These are phyloP conservation scores for Sarcophilus harrisii DNA, from an alignment of 2,797 vertebrate genomes.

Conservation along the genomic window DNA sequence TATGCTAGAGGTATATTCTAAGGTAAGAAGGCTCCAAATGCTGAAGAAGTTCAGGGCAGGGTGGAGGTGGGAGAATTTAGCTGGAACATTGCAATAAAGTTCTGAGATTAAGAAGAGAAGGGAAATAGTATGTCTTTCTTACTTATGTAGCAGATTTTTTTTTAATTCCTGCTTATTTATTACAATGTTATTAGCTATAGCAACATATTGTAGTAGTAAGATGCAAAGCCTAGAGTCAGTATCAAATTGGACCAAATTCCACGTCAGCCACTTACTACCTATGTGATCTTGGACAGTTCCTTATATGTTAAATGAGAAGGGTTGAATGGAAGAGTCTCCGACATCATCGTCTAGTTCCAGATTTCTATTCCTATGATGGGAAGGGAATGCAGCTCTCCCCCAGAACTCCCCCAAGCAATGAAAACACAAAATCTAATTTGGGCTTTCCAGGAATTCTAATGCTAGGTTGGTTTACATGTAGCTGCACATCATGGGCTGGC, in stretches of 20 bases:
- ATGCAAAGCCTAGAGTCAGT: not conserved
- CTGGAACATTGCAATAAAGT: not conserved
- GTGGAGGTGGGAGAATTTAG: not conserved
- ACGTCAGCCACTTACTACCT: not conserved
- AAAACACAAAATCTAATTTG: not conserved
- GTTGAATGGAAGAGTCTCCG: not conserved
- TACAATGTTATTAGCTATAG: not conserved
- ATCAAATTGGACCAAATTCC: not conserved
- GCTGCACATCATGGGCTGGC: not conserved
- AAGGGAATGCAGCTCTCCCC: not conserved
- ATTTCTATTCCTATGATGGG: not conserved
- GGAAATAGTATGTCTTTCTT: accelerated
- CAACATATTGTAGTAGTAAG: not conserved
- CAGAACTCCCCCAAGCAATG: not conserved
- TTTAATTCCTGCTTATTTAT: not conserved
- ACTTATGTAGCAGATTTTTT: not conserved
- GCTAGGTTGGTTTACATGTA: not conserved
- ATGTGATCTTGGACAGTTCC: not conserved
- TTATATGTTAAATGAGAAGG: not conserved
- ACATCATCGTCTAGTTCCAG: not conserved
- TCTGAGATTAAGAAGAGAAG: not conserved
- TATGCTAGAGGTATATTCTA: not conserved
- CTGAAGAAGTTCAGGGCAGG: not conserved
- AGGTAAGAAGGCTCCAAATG: not conserved
- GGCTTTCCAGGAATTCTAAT: not conserved